Conservation (phyloP, 2,797 vertebrate genomes). For the Aeoliscus strigatus region DNA sequence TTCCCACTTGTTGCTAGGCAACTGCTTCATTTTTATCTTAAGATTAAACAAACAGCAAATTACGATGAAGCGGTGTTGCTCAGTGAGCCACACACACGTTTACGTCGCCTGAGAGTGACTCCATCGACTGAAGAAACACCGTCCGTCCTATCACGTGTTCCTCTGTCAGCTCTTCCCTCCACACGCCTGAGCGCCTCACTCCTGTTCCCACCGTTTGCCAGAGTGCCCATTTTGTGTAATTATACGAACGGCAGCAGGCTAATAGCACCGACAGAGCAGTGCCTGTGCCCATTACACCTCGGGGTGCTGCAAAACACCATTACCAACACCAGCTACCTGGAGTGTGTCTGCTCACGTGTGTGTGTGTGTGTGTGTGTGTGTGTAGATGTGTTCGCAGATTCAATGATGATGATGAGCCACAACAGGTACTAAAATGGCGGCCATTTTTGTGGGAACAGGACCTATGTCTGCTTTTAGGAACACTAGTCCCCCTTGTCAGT, state of each 20-base stretch:
- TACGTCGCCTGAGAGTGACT: slow-evolving; percentile 1
- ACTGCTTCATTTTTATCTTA: not conserved
- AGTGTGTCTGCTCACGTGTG: slow-evolving; percentile 18
- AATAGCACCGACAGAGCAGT: slow-evolving; percentile 64
- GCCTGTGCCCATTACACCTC: slow-evolving; percentile 65
- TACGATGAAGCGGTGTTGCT: not conserved
- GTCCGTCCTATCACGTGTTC: slow-evolving; percentile 5
- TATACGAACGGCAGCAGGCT: slow-evolving; percentile 69
- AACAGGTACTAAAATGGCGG: slow-evolving; percentile 16
- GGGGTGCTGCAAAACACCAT: slow-evolving; percentile 66
- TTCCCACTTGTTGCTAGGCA: not conserved
- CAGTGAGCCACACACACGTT: slow-evolving; percentile 1
- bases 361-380: slow-evolving; percentile 5
- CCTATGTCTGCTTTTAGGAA: too few relatives aligned
- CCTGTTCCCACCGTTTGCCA: slow-evolving; percentile 65
- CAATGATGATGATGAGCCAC: slow-evolving; percentile 36
- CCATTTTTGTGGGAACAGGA: too few relatives aligned
- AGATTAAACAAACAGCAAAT: not conserved
- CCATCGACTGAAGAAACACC: slow-evolving; percentile 7
- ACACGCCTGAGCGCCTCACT: slow-evolving; percentile 33
- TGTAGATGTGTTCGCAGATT: slow-evolving; percentile 29
- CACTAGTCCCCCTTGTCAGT: too few relatives aligned
- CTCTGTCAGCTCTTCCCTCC: slow-evolving; percentile 31
- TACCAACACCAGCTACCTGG: slow-evolving; percentile 46
- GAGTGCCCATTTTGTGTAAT: slow-evolving; percentile 71